Percentiles rank a stretch among this genome's conserved stretches.
Evolutionary conservation across 2,888 invertebrate species (phyloP).

Genomic region (Ceraclea dissimilis): DNA sequence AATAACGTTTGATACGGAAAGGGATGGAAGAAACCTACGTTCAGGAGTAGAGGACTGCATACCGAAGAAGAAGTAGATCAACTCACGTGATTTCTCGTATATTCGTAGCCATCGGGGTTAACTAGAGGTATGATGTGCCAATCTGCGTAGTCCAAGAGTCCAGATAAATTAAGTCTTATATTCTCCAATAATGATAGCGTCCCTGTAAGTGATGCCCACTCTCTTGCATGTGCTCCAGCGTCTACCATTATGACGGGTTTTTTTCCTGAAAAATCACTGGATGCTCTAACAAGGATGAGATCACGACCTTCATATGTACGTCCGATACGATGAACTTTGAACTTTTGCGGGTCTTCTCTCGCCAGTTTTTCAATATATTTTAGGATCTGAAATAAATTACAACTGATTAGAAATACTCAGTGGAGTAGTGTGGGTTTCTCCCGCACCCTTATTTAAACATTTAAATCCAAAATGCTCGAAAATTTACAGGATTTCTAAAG

Average conservation of each 20-base stretch:
- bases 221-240: slow-evolving; percentile 34
- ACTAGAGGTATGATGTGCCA: slow-evolving; percentile 61
- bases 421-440: too few species aligned
- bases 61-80: too few species aligned
- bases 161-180: slow-evolving; percentile 10
- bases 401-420: too few species aligned
- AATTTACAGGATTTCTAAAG: too few species aligned
- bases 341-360: not conserved
- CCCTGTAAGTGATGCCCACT: slow-evolving; percentile 17
- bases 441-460: too few species aligned
- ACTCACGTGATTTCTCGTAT: slow-evolving; percentile 32
- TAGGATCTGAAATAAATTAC: not conserved
- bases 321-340: slow-evolving; percentile 35
- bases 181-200: slow-evolving; percentile 5
- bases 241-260: slow-evolving; percentile 57
- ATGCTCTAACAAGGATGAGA: slow-evolving; percentile 51
- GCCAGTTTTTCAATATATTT: not conserved
- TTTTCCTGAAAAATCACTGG: slow-evolving; percentile 38
- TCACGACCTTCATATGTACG: slow-evolving; percentile 47
- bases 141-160: slow-evolving; percentile 51
- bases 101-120: slow-evolving; percentile 70
- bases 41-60: too few species aligned
- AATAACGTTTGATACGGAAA: too few species aligned
- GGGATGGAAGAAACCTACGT: too few species aligned
- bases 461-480: too few species aligned